Evolutionary conservation across 2,113 vertebrate species (phyloP).

Genomic region (Sapajus apella): DNA sequence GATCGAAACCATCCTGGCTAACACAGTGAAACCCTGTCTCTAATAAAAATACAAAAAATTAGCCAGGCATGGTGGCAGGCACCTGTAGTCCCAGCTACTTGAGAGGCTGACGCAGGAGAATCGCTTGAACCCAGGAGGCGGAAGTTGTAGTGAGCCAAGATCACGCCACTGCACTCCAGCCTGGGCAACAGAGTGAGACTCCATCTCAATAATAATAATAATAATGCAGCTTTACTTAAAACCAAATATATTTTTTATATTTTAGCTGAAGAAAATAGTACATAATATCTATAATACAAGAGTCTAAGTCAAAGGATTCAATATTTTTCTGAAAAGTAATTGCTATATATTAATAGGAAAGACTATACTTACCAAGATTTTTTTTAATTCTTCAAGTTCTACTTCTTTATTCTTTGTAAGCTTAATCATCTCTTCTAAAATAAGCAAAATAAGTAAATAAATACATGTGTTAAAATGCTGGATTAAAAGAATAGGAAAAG

Average conservation of each 20-base stretch:
- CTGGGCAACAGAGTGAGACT: no score
- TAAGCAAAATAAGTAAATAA: conserved; percentile 40
- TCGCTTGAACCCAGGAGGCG: no score
- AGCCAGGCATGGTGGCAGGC: no score
- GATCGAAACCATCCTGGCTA: no score
- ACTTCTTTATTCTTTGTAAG: conserved; percentile 85
- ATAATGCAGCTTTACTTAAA: conserved; percentile 30
- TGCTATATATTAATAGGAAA: conserved; percentile 48
- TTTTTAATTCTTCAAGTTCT: conserved; percentile 87
- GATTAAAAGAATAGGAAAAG: conserved; percentile 31
- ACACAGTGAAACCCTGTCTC: no score
- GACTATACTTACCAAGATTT: conserved; percentile 85
- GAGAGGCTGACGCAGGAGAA: no score
- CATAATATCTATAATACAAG: not conserved
- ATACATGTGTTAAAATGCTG: conserved; percentile 12
- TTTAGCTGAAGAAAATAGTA: conserved; percentile 56
- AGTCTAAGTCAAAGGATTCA: not conserved
- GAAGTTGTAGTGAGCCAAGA: no score
- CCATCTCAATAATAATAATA: not conserved
- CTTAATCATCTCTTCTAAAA: conserved; percentile 86
- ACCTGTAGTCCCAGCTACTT: no score
- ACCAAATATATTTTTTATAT: not conserved
- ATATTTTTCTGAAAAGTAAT: conserved; percentile 54
- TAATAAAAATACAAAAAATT: no score
- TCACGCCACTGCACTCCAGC: no score